A percentile compares a stretch with the other conserved stretches of the same genome.
These are phyloP conservation scores for Oscheius sp. DNA, from an alignment of 2,888 invertebrate species.

Conservation along the genomic window DNA sequence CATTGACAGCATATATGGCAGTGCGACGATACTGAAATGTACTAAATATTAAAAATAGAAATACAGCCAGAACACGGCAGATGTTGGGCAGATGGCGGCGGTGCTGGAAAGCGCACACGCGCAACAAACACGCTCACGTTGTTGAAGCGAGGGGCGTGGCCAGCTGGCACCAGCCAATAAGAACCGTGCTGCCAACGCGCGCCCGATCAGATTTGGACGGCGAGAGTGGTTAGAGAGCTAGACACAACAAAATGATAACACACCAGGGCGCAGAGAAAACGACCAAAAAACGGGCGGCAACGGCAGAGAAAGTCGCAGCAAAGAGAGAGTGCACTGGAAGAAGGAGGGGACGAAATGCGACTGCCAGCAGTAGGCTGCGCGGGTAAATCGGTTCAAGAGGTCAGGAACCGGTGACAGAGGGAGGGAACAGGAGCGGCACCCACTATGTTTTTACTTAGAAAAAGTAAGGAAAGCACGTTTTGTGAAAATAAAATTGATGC, in stretches of 20 bases:
- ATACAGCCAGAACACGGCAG: conserved; percentile 13
- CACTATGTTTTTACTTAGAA: no score
- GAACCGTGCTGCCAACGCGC: conserved; percentile 38
- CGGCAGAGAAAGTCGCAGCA: conserved; percentile 17
- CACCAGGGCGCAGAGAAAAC: conserved; percentile 31
- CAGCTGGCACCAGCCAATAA: conserved; percentile 40
- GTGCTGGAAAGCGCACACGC: conserved; percentile 39
- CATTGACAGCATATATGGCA: conserved; percentile 79
- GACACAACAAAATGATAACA: conserved; percentile 44
- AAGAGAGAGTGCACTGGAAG: conserved; percentile 9
- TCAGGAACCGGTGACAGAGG: conserved; percentile 3
- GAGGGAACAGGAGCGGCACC: no score
- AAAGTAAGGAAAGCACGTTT: no score
- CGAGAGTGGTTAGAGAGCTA: conserved; percentile 26
- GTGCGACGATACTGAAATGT: conserved; percentile 79
- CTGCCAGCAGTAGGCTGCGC: conserved; percentile 18
- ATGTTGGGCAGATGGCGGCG: conserved; percentile 31
- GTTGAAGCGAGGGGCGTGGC: conserved; percentile 38
- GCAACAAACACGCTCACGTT: conserved; percentile 44
- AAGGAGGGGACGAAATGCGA: neutral
- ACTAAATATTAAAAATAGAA: conserved; percentile 1
- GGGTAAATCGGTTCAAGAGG: conserved; percentile 27
- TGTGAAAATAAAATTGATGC: no score
- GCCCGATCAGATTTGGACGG: conserved; percentile 27
- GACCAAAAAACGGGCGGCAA: conserved; percentile 24